Conservation (phyloP, 2,888 invertebrate genomes). For the Philereme vetulata region DNA sequence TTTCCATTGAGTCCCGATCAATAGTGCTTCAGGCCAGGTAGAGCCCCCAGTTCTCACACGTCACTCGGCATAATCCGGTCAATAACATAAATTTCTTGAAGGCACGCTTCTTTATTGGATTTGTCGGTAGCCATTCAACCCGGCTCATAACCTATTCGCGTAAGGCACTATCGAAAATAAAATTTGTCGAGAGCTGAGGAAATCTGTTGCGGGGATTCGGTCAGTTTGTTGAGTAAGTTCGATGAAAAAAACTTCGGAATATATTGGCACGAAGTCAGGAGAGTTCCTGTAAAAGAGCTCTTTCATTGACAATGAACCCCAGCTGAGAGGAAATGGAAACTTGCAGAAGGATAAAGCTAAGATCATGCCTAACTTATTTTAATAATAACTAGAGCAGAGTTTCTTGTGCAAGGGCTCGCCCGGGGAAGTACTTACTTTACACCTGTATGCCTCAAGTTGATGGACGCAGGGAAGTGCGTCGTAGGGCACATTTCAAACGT, state of each 20-base stretch:
- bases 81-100: slow-evolving; percentile 79
- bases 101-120: slow-evolving; percentile 77
- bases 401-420: too few species aligned
- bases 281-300: too few species aligned
- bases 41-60: slow-evolving; percentile 56
- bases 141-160: slow-evolving; percentile 60
- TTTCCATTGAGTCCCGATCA: slow-evolving; percentile 4
- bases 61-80: slow-evolving; percentile 77
- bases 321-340: too few species aligned
- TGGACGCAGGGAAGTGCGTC: too few species aligned
- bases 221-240: slow-evolving; percentile 37
- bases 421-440: too few species aligned
- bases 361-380: too few species aligned
- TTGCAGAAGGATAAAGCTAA: too few species aligned
- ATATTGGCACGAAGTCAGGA: not conserved
- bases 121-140: slow-evolving; percentile 71
- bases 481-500: too few species aligned
- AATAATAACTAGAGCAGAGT: too few species aligned
- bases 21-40: slow-evolving; percentile 6
- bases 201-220: slow-evolving; percentile 52
- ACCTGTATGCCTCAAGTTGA: too few species aligned
- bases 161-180: slow-evolving; percentile 59
- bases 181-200: slow-evolving; percentile 52
- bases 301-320: too few species aligned
- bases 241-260: slow-evolving; percentile 15